Conservation (phyloP, 2,888 invertebrate genomes). For the Leptopilina myrica region DNA sequence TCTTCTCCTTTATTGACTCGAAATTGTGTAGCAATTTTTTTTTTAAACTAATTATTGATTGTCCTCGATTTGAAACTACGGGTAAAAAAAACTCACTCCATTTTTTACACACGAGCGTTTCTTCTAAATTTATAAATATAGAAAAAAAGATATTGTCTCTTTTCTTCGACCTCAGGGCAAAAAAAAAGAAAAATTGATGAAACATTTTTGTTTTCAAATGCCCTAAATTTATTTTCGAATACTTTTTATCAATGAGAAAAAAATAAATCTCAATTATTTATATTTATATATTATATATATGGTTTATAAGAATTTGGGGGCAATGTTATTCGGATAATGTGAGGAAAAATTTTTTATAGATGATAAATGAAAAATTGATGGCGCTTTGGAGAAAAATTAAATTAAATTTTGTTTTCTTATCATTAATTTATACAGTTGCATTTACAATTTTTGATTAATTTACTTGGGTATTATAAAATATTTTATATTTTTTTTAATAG, state of each 20-base stretch:
- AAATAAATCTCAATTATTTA: constrained; percentile 12
- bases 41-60: neutral
- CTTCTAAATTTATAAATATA: neutral
- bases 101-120: neutral
- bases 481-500: constrained; percentile 10
- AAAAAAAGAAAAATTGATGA: neutral
- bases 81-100: constrained; percentile 28
- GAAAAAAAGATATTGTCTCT: neutral
- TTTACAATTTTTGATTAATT: constrained; percentile 8
- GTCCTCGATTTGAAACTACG: constrained; percentile 14
- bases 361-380: neutral
- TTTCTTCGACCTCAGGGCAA: constrained; percentile 1
- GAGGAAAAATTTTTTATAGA: neutral
- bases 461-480: neutral
- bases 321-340: neutral
- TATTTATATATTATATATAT: neutral
- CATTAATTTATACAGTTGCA: constrained; percentile 36
- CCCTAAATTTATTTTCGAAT: neutral
- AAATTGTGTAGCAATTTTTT: constrained; percentile 23
- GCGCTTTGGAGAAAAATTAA: neutral
- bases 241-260: constrained; percentile 19
- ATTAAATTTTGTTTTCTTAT: constrained; percentile 7
- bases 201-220: neutral
- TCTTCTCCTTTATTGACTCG: neutral
- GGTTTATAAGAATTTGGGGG: constrained; percentile 9